A percentile compares a stretch with the other conserved stretches of the same genome.
Conservation (phyloP, 2,113 vertebrate species). For the Myanophis thanlyinensis region DNA sequence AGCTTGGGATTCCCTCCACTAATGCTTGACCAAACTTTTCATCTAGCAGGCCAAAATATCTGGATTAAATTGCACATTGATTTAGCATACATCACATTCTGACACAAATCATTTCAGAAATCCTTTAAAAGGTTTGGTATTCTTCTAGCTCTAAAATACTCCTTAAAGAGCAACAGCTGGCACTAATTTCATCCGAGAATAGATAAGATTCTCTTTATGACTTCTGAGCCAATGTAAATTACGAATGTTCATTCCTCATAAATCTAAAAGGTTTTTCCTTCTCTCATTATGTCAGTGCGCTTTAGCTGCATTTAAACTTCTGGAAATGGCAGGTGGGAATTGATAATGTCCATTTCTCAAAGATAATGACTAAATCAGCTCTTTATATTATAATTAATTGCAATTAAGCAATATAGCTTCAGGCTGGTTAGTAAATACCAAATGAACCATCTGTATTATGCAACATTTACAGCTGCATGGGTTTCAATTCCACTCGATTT, state of each 20-base stretch:
- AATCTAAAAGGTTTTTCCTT: constrained; percentile 1
- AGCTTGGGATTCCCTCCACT: neutral
- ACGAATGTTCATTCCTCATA: neutral
- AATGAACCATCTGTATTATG: neutral
- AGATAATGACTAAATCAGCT: constrained; percentile 35
- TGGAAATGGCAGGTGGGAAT: constrained; percentile 17
- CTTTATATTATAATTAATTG: constrained; percentile 37
- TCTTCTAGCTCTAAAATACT: neutral
- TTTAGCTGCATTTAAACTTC: constrained; percentile 3
- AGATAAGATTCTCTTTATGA: neutral
- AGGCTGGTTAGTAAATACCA: neutral
- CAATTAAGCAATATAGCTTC: constrained; percentile 5
- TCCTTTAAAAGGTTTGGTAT: neutral
- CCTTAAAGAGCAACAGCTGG: neutral
- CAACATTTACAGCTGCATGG: neutral
- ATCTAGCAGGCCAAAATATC: neutral
- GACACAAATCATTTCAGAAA: neutral
- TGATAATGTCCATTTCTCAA: constrained; percentile 21
- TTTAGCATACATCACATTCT: neutral
- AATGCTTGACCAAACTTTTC: neutral
- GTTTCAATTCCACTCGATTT: neutral
- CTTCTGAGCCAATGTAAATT: neutral
- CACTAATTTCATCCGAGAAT: neutral
- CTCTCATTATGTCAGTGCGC: neutral
- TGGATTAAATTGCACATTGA: neutral